Percentiles rank a stretch among this genome's conserved stretches.
phyloP scores from a whole-genome alignment of 2,797 vertebrate species.

The Holocentrus rufus region DNA sequence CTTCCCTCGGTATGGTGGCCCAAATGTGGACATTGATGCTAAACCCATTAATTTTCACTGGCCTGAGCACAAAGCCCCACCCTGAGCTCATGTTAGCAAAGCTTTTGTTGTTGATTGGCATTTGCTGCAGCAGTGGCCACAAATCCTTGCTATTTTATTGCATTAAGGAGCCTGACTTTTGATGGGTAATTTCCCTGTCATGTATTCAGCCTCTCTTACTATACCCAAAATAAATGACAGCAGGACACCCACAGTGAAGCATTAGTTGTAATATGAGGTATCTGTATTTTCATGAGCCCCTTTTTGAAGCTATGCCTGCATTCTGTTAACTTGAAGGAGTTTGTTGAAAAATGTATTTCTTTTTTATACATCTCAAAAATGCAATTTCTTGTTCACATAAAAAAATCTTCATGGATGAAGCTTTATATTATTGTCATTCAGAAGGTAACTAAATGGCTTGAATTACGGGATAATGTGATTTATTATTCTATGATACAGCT shows the following conservation, averaged over 20 bases:
- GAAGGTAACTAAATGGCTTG: background rate
- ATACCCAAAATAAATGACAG: conserved; percentile 30
- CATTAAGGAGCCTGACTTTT: conserved; percentile 43
- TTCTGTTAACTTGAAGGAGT: background rate
- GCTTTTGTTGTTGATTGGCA: conserved; percentile 54
- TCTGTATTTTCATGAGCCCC: background rate
- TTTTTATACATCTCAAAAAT: background rate
- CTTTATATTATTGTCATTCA: background rate
- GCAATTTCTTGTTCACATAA: background rate
- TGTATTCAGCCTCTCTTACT: conserved; percentile 28
- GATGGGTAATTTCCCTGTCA: conserved; percentile 47
- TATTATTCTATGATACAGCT: background rate
- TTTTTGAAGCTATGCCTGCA: conserved; percentile 1
- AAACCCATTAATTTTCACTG: conserved; percentile 51
- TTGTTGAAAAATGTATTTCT: background rate
- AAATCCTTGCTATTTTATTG: conserved; percentile 58
- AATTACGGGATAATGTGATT: background rate
- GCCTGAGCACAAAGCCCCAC: conserved; percentile 1
- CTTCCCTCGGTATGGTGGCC: conserved; percentile 39
- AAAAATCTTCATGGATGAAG: background rate
- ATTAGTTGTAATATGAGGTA: background rate
- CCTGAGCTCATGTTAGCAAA: conserved; percentile 43
- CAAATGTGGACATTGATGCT: conserved; percentile 44
- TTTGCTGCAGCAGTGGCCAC: conserved; percentile 46
- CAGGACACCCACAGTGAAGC: conserved; percentile 8